A percentile compares a stretch with the other conserved stretches of the same genome.
Evolutionary conservation across 2,888 invertebrate species (phyloP).

Genomic region (Aphidoletes aphidimyza): DNA sequence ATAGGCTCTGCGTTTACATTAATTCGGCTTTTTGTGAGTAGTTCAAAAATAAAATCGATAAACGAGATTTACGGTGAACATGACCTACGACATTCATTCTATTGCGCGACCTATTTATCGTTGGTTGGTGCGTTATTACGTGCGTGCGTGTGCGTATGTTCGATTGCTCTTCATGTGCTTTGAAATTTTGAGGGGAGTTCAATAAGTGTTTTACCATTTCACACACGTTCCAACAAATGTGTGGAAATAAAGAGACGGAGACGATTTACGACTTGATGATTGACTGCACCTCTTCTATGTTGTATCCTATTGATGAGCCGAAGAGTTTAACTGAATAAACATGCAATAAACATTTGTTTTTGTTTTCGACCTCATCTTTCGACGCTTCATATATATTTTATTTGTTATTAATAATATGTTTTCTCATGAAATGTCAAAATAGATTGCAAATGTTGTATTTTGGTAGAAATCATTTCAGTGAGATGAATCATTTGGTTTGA

Average conservation of each 20-base stretch:
- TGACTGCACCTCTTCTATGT: neutral
- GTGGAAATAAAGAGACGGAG: too few relatives aligned
- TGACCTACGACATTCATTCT: slow-evolving; percentile 50
- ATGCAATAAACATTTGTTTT: neutral
- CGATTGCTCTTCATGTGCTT: too few relatives aligned
- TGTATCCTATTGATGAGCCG: neutral
- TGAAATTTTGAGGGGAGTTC: too few relatives aligned
- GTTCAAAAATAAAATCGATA: slow-evolving; percentile 52
- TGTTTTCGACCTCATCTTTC: too few relatives aligned
- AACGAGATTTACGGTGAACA: slow-evolving; percentile 50
- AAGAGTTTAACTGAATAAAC: neutral
- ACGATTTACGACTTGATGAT: neutral
- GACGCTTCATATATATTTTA: neutral
- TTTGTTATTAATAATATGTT: neutral
- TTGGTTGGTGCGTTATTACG: neutral
- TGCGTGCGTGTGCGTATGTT: neutral
- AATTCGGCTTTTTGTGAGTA: neutral
- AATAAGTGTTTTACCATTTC: too few relatives aligned
- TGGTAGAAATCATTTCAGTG: too few relatives aligned
- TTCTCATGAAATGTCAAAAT: neutral
- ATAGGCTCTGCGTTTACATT: neutral
- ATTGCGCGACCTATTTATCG: slow-evolving; percentile 13
- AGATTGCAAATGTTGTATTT: too few relatives aligned
- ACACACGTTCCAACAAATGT: too few relatives aligned
- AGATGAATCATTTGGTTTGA: too few relatives aligned